These are phyloP conservation scores for Lepilemur septentrionalis DNA, from an alignment of 2,797 vertebrate species.

Conservation along the genomic window DNA sequence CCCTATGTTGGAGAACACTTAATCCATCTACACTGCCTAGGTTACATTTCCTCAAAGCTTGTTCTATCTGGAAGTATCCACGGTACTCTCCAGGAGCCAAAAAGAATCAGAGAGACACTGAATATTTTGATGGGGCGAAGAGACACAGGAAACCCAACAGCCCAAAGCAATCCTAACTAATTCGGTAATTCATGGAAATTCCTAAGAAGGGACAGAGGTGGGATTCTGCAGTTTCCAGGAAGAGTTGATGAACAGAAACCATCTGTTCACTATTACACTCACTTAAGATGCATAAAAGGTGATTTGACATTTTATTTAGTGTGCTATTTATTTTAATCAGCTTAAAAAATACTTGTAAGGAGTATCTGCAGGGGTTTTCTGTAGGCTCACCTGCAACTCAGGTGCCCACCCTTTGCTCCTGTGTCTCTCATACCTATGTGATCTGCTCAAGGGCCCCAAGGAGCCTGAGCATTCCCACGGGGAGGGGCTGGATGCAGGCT, in stretches of 20 bases:
- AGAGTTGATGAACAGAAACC: neutral
- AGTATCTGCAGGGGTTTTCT: neutral
- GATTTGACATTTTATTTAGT: neutral
- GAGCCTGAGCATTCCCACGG: no score
- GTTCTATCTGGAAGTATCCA: neutral
- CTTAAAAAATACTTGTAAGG: neutral
- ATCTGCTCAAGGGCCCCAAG: neutral
- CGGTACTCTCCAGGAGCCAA: neutral
- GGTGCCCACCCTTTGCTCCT: neutral
- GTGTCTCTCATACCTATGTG: neutral
- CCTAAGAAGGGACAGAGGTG: neutral
- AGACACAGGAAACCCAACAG: neutral
- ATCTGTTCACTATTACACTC: neutral
- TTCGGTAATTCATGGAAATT: neutral
- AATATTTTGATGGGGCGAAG: neutral
- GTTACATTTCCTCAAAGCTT: neutral
- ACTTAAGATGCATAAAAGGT: neutral
- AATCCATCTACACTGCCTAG: accelerated
- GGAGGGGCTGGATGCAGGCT: neutral
- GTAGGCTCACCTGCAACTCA: neutral
- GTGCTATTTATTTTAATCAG: neutral
- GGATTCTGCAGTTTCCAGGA: neutral
- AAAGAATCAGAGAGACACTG: neutral
- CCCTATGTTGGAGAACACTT: neutral
- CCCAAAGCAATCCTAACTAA: neutral